Percentiles rank a stretch among this genome's conserved stretches.
Evolutionary conservation across 2,113 vertebrate species (phyloP).

Genomic region (Agapornis roseicollis): DNA sequence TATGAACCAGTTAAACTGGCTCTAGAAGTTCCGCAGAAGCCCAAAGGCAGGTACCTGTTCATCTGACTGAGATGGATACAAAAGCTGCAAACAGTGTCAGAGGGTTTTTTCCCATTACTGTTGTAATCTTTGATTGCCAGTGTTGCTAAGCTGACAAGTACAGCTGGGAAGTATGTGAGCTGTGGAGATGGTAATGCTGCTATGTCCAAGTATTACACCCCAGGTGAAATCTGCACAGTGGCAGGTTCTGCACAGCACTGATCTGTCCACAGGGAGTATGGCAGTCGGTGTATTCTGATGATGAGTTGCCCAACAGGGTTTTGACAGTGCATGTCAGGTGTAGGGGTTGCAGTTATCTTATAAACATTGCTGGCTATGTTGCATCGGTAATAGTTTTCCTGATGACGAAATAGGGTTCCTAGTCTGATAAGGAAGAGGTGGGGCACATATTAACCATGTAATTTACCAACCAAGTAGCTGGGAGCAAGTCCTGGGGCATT

Average conservation of each 20-base stretch:
- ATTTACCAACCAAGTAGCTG: constrained; percentile 32
- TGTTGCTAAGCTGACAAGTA: not conserved
- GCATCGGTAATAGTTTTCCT: not conserved
- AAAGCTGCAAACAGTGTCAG: not conserved
- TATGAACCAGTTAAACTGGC: constrained; percentile 56
- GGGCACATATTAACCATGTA: not conserved
- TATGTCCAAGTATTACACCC: not conserved
- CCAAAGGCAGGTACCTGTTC: constrained; percentile 42
- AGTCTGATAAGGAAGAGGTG: constrained; percentile 33
- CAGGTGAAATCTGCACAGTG: not conserved
- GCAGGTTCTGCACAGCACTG: not conserved
- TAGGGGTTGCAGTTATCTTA: not conserved
- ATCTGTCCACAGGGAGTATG: not conserved
- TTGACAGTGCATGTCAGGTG: not conserved
- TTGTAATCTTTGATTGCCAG: not conserved
- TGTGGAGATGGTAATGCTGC: not conserved
- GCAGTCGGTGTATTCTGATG: rapidly evolving
- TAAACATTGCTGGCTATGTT: not conserved
- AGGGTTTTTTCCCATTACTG: not conserved
- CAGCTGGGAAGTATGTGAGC: not conserved
- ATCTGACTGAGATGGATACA: not conserved
- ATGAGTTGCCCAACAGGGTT: not conserved
- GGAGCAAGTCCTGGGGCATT: constrained; percentile 2
- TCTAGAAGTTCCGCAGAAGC: not conserved
- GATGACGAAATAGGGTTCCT: constrained; percentile 26